Percentiles rank a stretch among this genome's conserved stretches.
Conservation (phyloP, 2,797 vertebrate species). For the Poeciliopsis infans region DNA sequence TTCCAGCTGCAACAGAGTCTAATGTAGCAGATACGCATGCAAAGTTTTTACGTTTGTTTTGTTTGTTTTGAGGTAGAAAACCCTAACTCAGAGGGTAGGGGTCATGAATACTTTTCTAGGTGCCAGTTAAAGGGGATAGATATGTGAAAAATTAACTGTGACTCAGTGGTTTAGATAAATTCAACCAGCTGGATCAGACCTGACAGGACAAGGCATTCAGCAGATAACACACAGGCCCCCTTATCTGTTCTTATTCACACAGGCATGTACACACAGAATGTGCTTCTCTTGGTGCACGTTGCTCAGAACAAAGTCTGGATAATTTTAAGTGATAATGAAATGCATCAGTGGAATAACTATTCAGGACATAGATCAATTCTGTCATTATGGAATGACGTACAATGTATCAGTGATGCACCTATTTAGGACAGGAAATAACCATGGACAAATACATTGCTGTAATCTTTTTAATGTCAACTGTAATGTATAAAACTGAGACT, state of each 20-base stretch:
- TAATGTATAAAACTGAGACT: background rate
- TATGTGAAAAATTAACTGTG: background rate
- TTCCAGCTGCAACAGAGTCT: too few relatives aligned
- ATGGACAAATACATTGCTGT: background rate
- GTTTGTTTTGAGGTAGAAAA: background rate
- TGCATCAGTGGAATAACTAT: background rate
- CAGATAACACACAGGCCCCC: background rate
- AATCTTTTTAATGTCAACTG: background rate
- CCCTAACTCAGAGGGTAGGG: too few relatives aligned
- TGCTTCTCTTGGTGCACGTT: background rate
- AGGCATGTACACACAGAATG: background rate
- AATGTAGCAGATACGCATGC: too few relatives aligned
- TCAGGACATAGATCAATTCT: background rate
- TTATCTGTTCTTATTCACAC: background rate
- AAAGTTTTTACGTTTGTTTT: background rate
- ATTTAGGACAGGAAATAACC: too few relatives aligned
- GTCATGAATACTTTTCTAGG: background rate
- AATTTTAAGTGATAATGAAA: background rate
- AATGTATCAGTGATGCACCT: background rate
- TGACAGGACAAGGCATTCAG: background rate
- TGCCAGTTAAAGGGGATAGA: background rate
- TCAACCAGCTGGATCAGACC: background rate
- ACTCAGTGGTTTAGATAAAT: background rate
- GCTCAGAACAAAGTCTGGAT: background rate
- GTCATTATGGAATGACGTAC: background rate